phyloP scores from a whole-genome alignment of 2,797 vertebrate species.

The Natrix natrix region DNA sequence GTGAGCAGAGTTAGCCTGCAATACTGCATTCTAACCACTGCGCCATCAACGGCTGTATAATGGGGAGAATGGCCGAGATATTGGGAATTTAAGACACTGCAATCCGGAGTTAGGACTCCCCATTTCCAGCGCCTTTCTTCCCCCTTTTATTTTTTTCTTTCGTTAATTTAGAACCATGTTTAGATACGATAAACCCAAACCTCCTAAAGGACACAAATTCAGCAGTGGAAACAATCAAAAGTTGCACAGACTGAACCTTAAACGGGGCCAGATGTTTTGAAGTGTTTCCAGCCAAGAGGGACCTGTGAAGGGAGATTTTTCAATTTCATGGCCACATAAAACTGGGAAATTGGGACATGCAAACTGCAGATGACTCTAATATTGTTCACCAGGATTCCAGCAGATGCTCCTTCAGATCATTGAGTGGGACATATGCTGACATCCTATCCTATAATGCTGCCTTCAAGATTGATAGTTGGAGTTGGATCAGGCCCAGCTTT shows the following conservation, averaged over 20 bases:
- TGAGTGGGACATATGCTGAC: background rate
- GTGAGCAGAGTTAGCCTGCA: too few species aligned
- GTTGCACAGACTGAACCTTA: background rate
- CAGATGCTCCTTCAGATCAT: background rate
- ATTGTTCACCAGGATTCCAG: background rate
- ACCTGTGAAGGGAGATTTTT: background rate
- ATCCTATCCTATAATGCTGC: background rate
- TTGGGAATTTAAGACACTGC: too few species aligned
- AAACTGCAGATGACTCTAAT: background rate
- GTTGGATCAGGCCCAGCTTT: background rate
- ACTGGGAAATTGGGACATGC: background rate
- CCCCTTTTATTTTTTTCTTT: too few species aligned
- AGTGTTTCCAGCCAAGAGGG: background rate
- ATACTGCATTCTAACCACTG: too few species aligned
- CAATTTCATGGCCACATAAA: background rate
- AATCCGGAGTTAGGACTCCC: too few species aligned
- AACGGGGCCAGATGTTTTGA: background rate
- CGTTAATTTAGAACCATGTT: too few species aligned
- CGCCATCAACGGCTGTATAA: too few species aligned
- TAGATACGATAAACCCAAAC: background rate
- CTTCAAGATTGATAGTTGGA: background rate
- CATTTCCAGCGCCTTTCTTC: too few species aligned
- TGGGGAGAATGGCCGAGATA: too few species aligned
- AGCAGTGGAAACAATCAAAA: background rate
- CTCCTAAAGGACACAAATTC: background rate